Evolutionary conservation across 1,140 invertebrate species (phyloP), one percentile per base, ranked within the genome.

Genomic region (Listronotus bonariensis): DNA sequence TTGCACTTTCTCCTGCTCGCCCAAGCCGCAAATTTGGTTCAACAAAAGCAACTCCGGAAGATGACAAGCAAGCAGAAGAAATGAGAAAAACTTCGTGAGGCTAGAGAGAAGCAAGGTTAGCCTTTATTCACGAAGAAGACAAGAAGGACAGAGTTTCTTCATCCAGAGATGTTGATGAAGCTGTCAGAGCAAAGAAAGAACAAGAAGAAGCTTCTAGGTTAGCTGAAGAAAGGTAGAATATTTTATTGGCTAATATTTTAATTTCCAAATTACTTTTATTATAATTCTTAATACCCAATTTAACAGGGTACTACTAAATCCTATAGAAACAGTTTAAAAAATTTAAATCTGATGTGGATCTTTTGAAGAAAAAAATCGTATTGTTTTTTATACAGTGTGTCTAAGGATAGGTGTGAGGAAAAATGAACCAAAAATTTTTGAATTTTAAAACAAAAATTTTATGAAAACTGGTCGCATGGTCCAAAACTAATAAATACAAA

Each of bases 1-100:
- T 80, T 62, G 82, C 85, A 73, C 80, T 88, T 78, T 82, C 86
- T 49, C 84, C 86, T 48, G 80, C 81, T 71, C 83, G 86, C 68
- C 84, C 86, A 72, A 83, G 84, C 68, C 81, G 86, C 69, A 85
- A 84, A 75, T 88, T 88, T 79, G 83, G 84, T 76, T 78, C 81
- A 49, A 81, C 81, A 38, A 78, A 79, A 45, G 40, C 40, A 26
- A 63, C 68, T 46, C 68, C 69, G 36, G 73, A 76, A 77, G 53
- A 82, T 82, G 80, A 58, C 51, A 68, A 70, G 41, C 73, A 77
- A 77, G 51, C 82, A 82, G 80, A 85, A 69, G 83, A 85, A 72
- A 74, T 84, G 71, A 83, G 85, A 68, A 69, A n/a, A 77, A 67
- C 15, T 82, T 67, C 69, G 79, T 74, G 81, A 85, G 69, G 77